Conservation (phyloP, 2,797 vertebrate genomes). For the Acanthiza pusilla region DNA sequence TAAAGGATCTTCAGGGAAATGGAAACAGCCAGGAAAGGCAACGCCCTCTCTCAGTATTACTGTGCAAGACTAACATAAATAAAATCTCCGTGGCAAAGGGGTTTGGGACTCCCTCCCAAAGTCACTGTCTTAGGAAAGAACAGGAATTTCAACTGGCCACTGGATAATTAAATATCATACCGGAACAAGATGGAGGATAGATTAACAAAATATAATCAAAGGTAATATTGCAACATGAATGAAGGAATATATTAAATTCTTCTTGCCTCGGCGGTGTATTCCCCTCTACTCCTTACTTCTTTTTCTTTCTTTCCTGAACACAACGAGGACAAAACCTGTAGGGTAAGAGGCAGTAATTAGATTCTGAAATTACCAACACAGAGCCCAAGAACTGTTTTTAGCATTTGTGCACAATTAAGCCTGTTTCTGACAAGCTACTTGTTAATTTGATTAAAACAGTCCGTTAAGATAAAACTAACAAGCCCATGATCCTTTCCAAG, state of each 20-base stretch:
- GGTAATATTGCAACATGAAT: conserved; percentile 58
- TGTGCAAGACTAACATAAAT: conserved; percentile 16
- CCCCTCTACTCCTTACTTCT: conserved; percentile 70
- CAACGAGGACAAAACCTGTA: conserved; percentile 95
- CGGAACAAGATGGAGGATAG: conserved; percentile 35
- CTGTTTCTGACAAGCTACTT: not conserved
- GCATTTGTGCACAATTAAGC: not conserved
- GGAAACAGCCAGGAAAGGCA: not conserved
- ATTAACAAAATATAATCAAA: conserved; percentile 13
- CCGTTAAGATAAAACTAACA: not conserved
- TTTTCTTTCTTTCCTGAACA: conserved; percentile 93
- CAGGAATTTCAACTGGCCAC: conserved; percentile 63
- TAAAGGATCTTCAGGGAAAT: not conserved
- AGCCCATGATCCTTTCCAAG: not conserved
- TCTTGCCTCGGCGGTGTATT: not conserved
- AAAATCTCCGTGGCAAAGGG: not conserved
- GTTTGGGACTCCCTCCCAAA: not conserved
- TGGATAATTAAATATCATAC: conserved; percentile 49
- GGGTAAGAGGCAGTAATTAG: not conserved
- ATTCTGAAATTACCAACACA: not conserved
- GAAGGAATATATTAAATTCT: conserved; percentile 47
- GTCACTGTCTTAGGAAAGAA: not conserved
- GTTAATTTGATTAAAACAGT: not conserved
- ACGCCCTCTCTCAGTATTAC: not conserved
- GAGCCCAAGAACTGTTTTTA: not conserved